Conservation (phyloP, 2,113 vertebrate genomes). For the Manacus vitellinus region DNA sequence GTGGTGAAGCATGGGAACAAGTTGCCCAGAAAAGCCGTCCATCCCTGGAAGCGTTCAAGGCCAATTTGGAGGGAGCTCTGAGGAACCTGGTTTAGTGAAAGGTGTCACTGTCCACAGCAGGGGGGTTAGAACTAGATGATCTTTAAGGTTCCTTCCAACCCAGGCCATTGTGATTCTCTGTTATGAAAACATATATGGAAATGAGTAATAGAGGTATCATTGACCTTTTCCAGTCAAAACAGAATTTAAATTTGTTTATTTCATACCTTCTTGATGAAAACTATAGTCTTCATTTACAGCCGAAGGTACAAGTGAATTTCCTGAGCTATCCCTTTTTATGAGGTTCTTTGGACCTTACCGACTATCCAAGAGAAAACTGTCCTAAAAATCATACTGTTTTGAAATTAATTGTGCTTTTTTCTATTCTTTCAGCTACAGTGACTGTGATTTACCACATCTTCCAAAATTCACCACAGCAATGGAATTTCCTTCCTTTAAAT, state of each 20-base stretch:
- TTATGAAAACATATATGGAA: neutral
- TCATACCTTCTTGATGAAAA: neutral
- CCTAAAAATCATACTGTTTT: neutral
- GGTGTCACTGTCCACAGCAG: neutral
- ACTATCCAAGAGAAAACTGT: neutral
- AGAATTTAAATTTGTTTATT: neutral
- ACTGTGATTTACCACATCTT: neutral
- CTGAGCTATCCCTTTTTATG: neutral
- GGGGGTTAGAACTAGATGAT: neutral
- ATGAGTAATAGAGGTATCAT: neutral
- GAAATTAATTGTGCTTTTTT: neutral
- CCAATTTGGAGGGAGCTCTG: neutral
- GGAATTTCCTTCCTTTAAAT: neutral
- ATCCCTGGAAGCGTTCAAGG: neutral
- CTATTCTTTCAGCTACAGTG: neutral
- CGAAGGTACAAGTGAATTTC: neutral
- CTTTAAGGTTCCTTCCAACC: neutral
- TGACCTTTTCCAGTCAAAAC: neutral
- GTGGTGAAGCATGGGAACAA: neutral
- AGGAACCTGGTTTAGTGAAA: neutral
- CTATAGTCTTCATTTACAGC: neutral
- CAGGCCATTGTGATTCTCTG: neutral
- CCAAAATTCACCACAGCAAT: neutral
- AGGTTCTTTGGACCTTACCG: neutral
- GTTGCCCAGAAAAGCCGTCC: neutral